phyloP scores from a whole-genome alignment of 2,113 vertebrate genomes.

The Cranoglanis bouderius region DNA sequence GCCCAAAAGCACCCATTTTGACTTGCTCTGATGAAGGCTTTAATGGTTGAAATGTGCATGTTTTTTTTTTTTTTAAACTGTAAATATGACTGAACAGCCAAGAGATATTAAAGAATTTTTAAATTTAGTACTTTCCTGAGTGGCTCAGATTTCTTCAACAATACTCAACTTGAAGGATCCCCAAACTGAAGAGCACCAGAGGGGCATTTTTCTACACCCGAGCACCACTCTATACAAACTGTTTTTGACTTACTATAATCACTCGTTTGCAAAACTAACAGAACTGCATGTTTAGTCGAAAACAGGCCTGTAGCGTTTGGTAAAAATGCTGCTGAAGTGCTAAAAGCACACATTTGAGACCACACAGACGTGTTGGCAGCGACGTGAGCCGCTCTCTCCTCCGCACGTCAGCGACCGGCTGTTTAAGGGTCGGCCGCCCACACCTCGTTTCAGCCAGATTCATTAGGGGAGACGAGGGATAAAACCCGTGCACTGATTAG shows the following conservation, averaged over 20 bases:
- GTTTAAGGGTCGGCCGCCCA: constrained; percentile 66
- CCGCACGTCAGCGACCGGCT: constrained; percentile 66
- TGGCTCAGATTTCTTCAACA: too few species aligned
- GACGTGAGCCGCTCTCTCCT: constrained; percentile 57
- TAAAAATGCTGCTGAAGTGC: neutral
- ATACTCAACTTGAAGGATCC: too few species aligned
- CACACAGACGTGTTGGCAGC: neutral
- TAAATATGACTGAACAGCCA: too few species aligned
- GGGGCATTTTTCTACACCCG: too few species aligned
- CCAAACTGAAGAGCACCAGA: too few species aligned
- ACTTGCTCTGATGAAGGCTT: too few species aligned
- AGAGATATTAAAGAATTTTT: too few species aligned
- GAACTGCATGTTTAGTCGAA: neutral
- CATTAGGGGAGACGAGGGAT: constrained; percentile 70
- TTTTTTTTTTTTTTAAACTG: too few species aligned
- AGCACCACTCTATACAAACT: too few species aligned
- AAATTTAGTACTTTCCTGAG: too few species aligned
- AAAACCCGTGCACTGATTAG: constrained; percentile 77
- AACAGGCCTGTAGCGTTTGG: neutral
- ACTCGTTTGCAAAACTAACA: neutral
- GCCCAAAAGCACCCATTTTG: too few species aligned
- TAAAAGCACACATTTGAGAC: neutral
- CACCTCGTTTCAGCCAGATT: constrained; percentile 73
- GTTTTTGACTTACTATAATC: neutral
- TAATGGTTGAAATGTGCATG: too few species aligned